A percentile compares a stretch with the other conserved stretches of the same genome.
phyloP scores from a whole-genome alignment of 2,888 invertebrate genomes.

The Ochropacha duplaris region DNA sequence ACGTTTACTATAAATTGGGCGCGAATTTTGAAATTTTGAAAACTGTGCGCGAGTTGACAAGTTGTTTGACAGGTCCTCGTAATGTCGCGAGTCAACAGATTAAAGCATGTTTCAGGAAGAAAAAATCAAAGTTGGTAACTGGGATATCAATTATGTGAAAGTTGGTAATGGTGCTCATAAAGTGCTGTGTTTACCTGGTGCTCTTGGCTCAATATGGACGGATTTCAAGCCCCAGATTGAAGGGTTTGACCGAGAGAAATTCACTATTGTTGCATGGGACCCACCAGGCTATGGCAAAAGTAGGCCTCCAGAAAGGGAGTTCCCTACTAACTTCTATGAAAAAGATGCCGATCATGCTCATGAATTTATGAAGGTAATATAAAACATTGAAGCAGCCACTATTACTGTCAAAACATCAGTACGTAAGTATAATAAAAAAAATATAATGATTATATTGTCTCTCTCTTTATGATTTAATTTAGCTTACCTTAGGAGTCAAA shows the following conservation, averaged over 20 bases:
- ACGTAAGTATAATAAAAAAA: not conserved
- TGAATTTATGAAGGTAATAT: slow-evolving; percentile 86
- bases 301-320: slow-evolving; percentile 89
- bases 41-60: no score
- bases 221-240: slow-evolving; percentile 92
- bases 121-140: slow-evolving; percentile 84
- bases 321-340: slow-evolving; percentile 86
- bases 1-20: no score
- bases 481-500: not conserved
- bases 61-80: no score
- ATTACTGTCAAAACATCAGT: no score
- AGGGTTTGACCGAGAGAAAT: slow-evolving; percentile 83
- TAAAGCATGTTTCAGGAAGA: slow-evolving; percentile 79
- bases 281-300: slow-evolving; percentile 95
- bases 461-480: not conserved
- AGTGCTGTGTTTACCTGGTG: slow-evolving; percentile 90
- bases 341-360: slow-evolving; percentile 88
- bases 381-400: no score
- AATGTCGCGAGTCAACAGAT: no score
- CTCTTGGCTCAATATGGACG: slow-evolving; percentile 90
- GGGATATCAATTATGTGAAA: slow-evolving; percentile 81
- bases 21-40: no score
- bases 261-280: slow-evolving; percentile 90
- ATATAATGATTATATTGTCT: no score
- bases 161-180: slow-evolving; percentile 84